Evolutionary conservation across 2,888 invertebrate genomes (phyloP), one percentile per base, ranked within the genome.

Genomic region (Aleiodes alternator): DNA sequence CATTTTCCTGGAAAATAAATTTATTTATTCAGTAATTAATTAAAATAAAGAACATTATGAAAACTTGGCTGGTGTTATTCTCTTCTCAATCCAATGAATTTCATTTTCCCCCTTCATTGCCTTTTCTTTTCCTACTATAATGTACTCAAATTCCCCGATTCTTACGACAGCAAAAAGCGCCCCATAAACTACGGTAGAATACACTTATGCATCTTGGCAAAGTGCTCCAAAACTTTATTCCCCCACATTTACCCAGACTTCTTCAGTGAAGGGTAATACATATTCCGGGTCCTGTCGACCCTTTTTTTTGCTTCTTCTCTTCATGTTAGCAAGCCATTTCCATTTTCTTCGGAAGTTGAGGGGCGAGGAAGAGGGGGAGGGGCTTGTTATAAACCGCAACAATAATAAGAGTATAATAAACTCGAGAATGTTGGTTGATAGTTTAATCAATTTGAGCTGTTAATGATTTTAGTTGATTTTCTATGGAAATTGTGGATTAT

Each of bases 171-270:
- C 16, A 64, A 64, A 48, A 64, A 43, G 14, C 34, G 38, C 9
- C 43, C 14, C 64, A 64, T 64, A 64, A 64, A 64, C 64, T 23
- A 38, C 43, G 9, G 38, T 9, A 48, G 43, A 14, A 43, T 48
- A 64, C 64, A 43, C 64, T 64, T 43, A 43, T 43, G 64, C 43
- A 38, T 74, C 69, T 74, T 74, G 74, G 69, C 74, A 61, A 69
- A 74, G 61, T 51, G 69, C 61, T 69, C 29, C 38, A 69, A 64
- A 74, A 56, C 57, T 74, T 69, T 43, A 43, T 43, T 51, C 70
- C 56, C 56, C 61, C 59, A 53, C 23, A 69, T 69, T 74, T 50
- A 57, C 68, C 23, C 73, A 23, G 68, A 73, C 68, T 73, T 68
- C 48, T 38, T 7, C 61, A 34, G 31, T 8, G 14, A 43, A 50